phyloP scores from a whole-genome alignment of 2,888 invertebrate genomes.

The Ectemnius cavifrons region DNA sequence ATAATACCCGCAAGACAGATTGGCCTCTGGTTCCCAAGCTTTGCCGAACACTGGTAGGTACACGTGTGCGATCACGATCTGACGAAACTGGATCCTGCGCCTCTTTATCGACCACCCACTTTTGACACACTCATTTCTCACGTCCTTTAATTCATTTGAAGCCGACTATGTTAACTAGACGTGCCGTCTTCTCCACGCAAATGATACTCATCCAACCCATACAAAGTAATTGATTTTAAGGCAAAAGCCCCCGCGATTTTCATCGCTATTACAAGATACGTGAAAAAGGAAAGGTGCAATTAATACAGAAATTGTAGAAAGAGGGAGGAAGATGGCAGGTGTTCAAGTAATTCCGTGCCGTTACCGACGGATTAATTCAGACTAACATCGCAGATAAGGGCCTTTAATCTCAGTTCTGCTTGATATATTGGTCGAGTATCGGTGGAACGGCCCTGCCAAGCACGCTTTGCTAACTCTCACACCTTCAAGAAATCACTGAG shows the following conservation, averaged over 20 bases:
- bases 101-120: slow-evolving; percentile 23
- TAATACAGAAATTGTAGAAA: too few species aligned
- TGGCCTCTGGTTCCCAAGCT: slow-evolving; percentile 45
- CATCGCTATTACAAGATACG: too few species aligned
- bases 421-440: slow-evolving; percentile 47
- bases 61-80: slow-evolving; percentile 15
- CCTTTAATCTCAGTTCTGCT: slow-evolving; percentile 57
- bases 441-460: slow-evolving; percentile 42
- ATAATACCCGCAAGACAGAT: slow-evolving; percentile 61
- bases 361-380: slow-evolving; percentile 51
- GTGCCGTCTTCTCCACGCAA: too few species aligned
- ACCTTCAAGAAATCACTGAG: slow-evolving; percentile 36
- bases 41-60: slow-evolving; percentile 30
- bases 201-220: too few species aligned
- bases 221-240: too few species aligned
- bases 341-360: too few species aligned
- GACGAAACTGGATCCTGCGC: slow-evolving; percentile 22
- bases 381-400: slow-evolving; percentile 58
- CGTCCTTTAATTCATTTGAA: too few species aligned
- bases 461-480: slow-evolving; percentile 22
- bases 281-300: too few species aligned
- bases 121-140: not conserved
- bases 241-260: too few species aligned
- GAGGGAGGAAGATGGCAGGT: too few species aligned
- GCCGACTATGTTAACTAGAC: too few species aligned